phyloP scores from a whole-genome alignment of 2,113 vertebrate species.

The Acrocephalus arundinaceus region DNA sequence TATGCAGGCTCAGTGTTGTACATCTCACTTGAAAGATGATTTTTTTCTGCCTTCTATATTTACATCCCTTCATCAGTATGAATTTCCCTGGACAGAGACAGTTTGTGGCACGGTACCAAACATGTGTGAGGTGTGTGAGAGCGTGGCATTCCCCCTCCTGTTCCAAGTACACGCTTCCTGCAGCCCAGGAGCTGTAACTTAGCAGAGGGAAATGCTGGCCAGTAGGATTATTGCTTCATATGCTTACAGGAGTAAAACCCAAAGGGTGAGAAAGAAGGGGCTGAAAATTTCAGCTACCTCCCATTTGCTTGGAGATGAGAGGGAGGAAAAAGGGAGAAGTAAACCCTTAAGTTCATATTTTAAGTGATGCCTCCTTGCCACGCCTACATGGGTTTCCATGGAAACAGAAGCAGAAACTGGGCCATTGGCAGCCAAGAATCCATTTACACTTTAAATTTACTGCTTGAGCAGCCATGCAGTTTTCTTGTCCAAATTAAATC shows the following conservation, averaged over 20 bases:
- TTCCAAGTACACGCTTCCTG: not conserved
- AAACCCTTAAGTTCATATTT: slow-evolving; percentile 61
- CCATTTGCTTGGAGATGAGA: slow-evolving; percentile 13
- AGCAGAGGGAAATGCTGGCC: not conserved
- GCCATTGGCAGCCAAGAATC: slow-evolving; percentile 64
- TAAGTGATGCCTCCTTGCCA: slow-evolving; percentile 60
- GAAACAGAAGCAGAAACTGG: slow-evolving; percentile 66
- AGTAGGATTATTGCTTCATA: not conserved
- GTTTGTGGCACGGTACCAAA: not conserved
- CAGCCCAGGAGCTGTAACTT: not conserved
- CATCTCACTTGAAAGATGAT: not conserved
- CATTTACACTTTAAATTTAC: slow-evolving; percentile 70
- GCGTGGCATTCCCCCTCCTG: not conserved
- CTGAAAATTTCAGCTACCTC: not conserved
- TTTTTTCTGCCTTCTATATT: not conserved
- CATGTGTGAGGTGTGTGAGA: not conserved
- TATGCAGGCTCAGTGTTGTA: not conserved
- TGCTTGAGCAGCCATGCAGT: slow-evolving; percentile 66
- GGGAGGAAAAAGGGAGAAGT: slow-evolving; percentile 20
- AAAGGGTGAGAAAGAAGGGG: not conserved
- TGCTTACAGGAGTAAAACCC: not conserved
- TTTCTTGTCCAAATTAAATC: slow-evolving; percentile 61
- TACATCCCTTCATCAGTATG: not conserved
- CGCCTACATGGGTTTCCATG: slow-evolving; percentile 64
- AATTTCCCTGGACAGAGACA: not conserved